Evolutionary conservation across 1,140 invertebrate genomes (phyloP).

Genomic region (Aleiodes sp.): DNA sequence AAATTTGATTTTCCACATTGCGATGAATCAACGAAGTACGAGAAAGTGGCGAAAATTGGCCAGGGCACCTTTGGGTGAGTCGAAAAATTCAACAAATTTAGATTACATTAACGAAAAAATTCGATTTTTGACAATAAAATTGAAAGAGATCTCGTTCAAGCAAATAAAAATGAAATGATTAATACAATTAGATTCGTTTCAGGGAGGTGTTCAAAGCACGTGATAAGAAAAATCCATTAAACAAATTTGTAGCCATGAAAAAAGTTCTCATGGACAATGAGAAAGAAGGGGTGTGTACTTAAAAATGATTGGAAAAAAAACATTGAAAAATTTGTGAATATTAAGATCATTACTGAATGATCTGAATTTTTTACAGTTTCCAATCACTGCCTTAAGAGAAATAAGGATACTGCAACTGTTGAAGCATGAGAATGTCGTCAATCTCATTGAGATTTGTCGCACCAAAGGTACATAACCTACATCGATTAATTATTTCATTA

Average conservation of each 20-base stretch:
- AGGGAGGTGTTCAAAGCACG: conserved; percentile 98
- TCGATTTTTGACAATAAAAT: not conserved
- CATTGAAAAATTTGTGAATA: not conserved
- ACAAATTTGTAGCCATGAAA: conserved; percentile 96
- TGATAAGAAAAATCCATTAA: conserved; percentile 79
- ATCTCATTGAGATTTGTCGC: conserved; percentile 95
- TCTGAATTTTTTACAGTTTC: conserved; percentile 78
- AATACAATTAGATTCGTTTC: conserved; percentile 47
- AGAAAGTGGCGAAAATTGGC: conserved; percentile 96
- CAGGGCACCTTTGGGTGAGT: conserved; percentile 95
- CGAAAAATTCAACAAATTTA: conserved; percentile 9
- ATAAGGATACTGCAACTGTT: conserved; percentile 94
- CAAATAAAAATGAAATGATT: not conserved
- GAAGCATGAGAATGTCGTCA: conserved; percentile 97
- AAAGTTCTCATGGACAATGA: conserved; percentile 99
- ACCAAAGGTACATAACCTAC: conserved; percentile 88
- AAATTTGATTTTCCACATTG: conserved; percentile 91
- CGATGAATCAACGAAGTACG: conserved; percentile 92
- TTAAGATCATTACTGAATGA: conserved; percentile 10
- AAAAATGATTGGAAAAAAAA: not conserved
- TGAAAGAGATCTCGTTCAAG: not conserved
- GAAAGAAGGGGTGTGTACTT: conserved; percentile 90
- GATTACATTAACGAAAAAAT: not conserved
- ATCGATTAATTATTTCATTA: not conserved
- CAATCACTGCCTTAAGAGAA: conserved; percentile 96